Base-by-base conservation (phyloP, 2,113 vertebrate species). In the Caranx ignobilis region DNA sequence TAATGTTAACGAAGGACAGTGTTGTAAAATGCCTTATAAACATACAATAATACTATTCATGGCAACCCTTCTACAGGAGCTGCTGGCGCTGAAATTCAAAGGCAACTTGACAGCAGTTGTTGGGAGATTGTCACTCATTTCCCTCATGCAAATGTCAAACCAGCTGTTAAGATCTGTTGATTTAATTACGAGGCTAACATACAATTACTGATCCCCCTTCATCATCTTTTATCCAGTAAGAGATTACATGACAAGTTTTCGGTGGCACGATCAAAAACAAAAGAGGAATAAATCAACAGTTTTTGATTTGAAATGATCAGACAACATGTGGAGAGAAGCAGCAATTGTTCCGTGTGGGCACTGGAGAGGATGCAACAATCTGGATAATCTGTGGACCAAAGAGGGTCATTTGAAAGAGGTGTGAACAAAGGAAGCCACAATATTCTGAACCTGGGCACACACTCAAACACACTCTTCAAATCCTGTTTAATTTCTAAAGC, bases 401-500 rank as follows among this genome's bases (percentile, higher is more conserved):
- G 9, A 65, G 18, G 21, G 19, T 41, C 7, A 66, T 56, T 56
- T 61, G n/a, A 47, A 65, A 69, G 21, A 50, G 13, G 34, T 70
- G 26, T 47, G 11, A 61, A 43, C 72, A 78, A 73, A 79, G 50
- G 57, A 18, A 31, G 47, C 48, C 13, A 3, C 32, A 26, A 50
- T 18, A 11, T 37, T 56, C 1, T 78, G 12, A 74, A 6, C 32
- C 0, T 4, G 39, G 12, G 26, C 55, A 65, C 63, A 9, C 31
- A 43, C 21, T 68, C 48, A 54, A 67, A 18, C n/a, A 13, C 41
- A 63, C 65, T 72, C 81, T 84, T 73, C 34, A 81, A 54, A 71
- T 63, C 62, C 56, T 18, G 55, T 79, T 52, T 52, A 5, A 71
- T 79, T 79, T 77, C 39, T 73, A 8, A 78, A 41, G 6, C 3